Percentiles rank a stretch among this genome's conserved stretches.
phyloP scores from a whole-genome alignment of 2,888 invertebrate species.

The Neria commutata region DNA sequence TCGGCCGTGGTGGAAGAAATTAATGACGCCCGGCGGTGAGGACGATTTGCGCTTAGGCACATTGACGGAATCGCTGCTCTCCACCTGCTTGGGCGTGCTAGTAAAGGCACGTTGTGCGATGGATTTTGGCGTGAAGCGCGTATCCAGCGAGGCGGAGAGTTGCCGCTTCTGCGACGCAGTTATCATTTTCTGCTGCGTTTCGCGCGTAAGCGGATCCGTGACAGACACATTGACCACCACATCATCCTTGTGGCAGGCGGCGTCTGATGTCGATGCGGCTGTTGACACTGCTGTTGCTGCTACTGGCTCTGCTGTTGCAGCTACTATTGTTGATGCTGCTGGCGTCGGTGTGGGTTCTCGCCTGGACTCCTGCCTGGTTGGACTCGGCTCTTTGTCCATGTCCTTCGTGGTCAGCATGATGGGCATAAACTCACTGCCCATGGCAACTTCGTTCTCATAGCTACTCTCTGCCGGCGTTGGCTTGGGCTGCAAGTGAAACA shows the following conservation, averaged over 20 bases:
- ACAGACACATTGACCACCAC: conserved; percentile 44
- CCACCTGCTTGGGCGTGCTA: conserved; percentile 16
- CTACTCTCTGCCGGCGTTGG: conserved; percentile 9
- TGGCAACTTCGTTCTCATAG: background rate
- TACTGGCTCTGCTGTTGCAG: background rate
- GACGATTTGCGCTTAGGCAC: conserved; percentile 32
- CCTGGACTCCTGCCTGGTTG: conserved; percentile 10
- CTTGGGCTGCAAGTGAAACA: conserved; percentile 37
- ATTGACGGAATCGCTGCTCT: conserved; percentile 15
- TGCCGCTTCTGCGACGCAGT: conserved; percentile 30
- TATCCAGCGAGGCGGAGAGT: conserved; percentile 26
- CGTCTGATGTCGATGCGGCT: background rate
- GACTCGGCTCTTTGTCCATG: conserved; percentile 15
- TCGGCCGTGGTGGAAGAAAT: conserved; percentile 47
- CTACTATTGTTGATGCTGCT: background rate
- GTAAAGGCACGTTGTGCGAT: conserved; percentile 29
- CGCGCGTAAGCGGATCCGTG: conserved; percentile 43
- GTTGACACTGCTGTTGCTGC: conserved; percentile 3
- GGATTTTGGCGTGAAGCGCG: conserved; percentile 32
- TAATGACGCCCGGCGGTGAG: conserved; percentile 45
- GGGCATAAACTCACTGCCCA: conserved; percentile 35
- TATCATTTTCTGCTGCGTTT: conserved; percentile 39
- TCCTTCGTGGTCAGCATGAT: conserved; percentile 31
- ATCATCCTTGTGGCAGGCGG: conserved; percentile 33
- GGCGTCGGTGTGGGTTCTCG: conserved; percentile 5